A percentile compares a stretch with the other conserved stretches of the same genome.
Conservation (phyloP, 2,888 invertebrate species). For the Acronicta leporina region DNA sequence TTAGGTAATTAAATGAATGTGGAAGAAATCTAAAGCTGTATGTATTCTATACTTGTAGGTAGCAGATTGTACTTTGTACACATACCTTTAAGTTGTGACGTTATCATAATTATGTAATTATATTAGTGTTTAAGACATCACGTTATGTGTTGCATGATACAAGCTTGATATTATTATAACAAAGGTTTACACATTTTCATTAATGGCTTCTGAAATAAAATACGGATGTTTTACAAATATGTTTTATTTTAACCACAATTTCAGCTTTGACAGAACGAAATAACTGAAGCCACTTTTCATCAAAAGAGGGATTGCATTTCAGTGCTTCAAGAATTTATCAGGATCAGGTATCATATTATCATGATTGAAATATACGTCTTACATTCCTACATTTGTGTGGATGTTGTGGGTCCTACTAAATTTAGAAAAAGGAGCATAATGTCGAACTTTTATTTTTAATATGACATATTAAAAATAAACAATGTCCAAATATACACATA, state of each 20-base stretch:
- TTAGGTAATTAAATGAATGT: constrained; percentile 33
- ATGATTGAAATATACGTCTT: no score
- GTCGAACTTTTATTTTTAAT: no score
- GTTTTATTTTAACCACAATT: constrained; percentile 30
- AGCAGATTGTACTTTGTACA: constrained; percentile 37
- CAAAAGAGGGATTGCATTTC: no score
- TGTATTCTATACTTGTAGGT: constrained; percentile 17
- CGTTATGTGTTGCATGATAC: constrained; percentile 29
- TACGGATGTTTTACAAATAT: constrained; percentile 46
- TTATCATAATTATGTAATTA: constrained; percentile 18
- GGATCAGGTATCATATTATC: no score
- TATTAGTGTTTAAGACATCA: constrained; percentile 24
- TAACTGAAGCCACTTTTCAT: no score
- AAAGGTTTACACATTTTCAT: constrained; percentile 41
- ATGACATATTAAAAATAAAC: no score
- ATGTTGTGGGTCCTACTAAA: no score
- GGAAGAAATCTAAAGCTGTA: constrained; percentile 3
- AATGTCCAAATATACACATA: no score
- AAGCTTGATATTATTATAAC: constrained; percentile 40
- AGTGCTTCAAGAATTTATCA: no score
- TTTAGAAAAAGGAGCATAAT: no score
- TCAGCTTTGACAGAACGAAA: neutral
- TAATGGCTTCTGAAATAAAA: constrained; percentile 55
- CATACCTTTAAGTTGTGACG: constrained; percentile 38
- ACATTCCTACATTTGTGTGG: no score